Conservation (phyloP, 2,888 invertebrate species). For the Drosophila sordidula region DNA sequence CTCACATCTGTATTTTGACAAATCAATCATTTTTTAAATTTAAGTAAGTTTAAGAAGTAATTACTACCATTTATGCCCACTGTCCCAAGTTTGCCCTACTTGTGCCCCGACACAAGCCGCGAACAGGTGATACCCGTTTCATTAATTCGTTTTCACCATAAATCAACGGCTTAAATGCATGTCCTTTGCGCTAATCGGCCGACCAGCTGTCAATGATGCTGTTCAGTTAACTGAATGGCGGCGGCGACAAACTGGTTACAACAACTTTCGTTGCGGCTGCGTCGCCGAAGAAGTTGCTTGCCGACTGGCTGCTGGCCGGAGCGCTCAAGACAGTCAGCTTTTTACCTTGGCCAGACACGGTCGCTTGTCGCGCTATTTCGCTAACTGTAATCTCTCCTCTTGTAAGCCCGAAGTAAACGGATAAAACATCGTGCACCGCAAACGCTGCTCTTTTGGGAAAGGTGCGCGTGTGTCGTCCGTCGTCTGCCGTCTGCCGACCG, state of each 20-base stretch:
- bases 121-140: slow-evolving; percentile 48
- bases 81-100: background rate
- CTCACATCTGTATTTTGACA: no score
- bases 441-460: slow-evolving; percentile 31
- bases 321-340: slow-evolving; percentile 61
- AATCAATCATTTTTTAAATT: no score
- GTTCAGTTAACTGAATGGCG: slow-evolving; percentile 5
- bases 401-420: background rate
- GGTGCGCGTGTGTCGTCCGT: slow-evolving; percentile 35
- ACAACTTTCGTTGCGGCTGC: slow-evolving; percentile 70
- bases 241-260: slow-evolving; percentile 59
- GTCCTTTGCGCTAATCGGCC: slow-evolving; percentile 55
- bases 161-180: slow-evolving; percentile 38
- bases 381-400: slow-evolving; percentile 6
- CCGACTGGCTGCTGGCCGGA: slow-evolving; percentile 8
- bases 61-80: background rate
- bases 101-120: background rate
- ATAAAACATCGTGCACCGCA: slow-evolving; percentile 4
- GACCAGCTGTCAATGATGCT: background rate
- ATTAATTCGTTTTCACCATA: slow-evolving; percentile 45
- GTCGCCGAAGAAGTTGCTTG: slow-evolving; percentile 54
- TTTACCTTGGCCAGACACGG: slow-evolving; percentile 61
- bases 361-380: slow-evolving; percentile 38
- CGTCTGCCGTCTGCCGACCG: slow-evolving; percentile 29
- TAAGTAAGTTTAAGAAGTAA: background rate